Percentiles rank a stretch among this genome's conserved stretches.
Conservation (phyloP, 2,113 vertebrate species). For the Sialia sialis region DNA sequence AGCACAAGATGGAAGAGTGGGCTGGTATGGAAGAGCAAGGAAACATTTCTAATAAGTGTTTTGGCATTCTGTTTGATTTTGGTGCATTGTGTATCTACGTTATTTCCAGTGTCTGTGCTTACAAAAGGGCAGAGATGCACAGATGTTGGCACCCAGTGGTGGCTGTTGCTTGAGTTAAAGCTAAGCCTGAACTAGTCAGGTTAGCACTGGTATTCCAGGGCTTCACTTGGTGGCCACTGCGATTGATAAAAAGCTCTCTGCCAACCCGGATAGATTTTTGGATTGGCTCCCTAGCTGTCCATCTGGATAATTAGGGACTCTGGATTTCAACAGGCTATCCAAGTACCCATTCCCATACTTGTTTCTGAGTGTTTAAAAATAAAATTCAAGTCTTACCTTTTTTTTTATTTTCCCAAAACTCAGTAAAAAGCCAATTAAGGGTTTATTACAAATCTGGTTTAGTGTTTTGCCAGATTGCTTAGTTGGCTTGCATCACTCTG, state of each 20-base stretch:
- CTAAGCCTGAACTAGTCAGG: neutral
- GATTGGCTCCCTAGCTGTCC: neutral
- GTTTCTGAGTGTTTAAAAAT: neutral
- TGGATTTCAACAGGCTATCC: neutral
- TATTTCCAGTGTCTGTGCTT: neutral
- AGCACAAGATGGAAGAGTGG: neutral
- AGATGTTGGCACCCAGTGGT: neutral
- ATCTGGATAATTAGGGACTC: neutral
- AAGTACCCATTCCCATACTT: neutral
- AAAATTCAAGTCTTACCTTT: neutral
- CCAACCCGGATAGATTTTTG: neutral
- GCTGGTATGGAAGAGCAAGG: neutral
- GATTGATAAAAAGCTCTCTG: neutral
- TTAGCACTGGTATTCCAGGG: neutral
- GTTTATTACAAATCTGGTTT: neutral
- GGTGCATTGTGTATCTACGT: accelerated
- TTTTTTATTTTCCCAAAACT: neutral
- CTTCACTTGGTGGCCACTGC: neutral
- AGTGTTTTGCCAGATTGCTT: neutral
- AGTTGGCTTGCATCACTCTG: neutral
- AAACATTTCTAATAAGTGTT: neutral
- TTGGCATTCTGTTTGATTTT: neutral
- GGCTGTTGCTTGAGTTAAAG: neutral
- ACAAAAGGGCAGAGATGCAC: accelerated
- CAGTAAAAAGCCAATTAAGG: neutral